Percentiles rank a stretch among this genome's conserved stretches.
Evolutionary conservation across 2,888 invertebrate species (phyloP).

Genomic region (Andrena chrysosceles): DNA sequence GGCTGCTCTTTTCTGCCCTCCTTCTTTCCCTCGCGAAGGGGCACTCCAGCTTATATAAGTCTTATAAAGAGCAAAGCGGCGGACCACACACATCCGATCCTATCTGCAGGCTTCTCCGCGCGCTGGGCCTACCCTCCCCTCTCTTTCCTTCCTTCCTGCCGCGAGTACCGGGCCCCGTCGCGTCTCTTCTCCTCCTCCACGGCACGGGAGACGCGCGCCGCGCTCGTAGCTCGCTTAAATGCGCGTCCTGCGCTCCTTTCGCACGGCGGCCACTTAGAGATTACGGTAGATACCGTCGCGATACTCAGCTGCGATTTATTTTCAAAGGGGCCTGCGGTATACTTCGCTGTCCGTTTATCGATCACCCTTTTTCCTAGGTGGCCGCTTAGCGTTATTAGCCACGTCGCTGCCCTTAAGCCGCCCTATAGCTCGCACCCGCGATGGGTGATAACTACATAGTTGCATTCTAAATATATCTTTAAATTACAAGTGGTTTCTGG

Average conservation of each 20-base stretch:
- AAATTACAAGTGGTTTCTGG: background rate
- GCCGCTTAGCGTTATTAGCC: background rate
- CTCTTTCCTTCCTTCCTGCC: constrained; percentile 54
- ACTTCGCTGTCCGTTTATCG: constrained; percentile 20
- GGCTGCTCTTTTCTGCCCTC: constrained; percentile 46
- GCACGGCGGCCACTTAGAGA: constrained; percentile 56
- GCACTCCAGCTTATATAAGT: constrained; percentile 82
- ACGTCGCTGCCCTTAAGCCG: background rate
- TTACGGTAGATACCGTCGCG: constrained; percentile 55
- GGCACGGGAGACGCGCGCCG: constrained; percentile 40
- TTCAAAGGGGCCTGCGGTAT: background rate
- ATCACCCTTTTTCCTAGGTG: background rate
- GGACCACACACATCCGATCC: constrained; percentile 85
- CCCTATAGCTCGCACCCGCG: background rate
- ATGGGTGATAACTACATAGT: background rate
- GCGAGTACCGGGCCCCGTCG: constrained; percentile 47
- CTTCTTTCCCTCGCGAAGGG: constrained; percentile 54
- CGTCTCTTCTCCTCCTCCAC: constrained; percentile 42
- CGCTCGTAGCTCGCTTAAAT: constrained; percentile 44
- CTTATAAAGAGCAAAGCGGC: constrained; percentile 84
- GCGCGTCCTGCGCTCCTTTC: constrained; percentile 53
- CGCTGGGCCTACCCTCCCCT: constrained; percentile 65
- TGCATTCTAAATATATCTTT: background rate
- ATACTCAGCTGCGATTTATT: constrained; percentile 46
- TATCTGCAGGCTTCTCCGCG: constrained; percentile 79